Percentiles rank a stretch among this genome's conserved stretches.
These are phyloP conservation scores for Ephydatia muelleri DNA, from an alignment of 37 sponge, comb jelly and placozoan genomes.

Conservation along the genomic window DNA sequence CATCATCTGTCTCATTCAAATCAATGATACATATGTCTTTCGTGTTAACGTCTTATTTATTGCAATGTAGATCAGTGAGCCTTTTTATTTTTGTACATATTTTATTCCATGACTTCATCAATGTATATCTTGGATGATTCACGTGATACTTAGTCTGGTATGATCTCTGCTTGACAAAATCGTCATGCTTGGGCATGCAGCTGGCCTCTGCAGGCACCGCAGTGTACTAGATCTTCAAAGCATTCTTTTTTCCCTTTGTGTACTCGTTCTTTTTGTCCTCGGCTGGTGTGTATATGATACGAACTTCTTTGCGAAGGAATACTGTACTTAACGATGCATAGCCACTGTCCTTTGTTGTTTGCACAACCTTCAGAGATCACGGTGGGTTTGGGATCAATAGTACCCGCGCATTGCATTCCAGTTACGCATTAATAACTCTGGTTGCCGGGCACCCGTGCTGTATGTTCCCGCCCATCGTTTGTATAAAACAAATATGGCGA, in stretches of 20 bases:
- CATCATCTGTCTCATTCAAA: neutral
- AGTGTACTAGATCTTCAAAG: neutral
- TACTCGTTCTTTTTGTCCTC: neutral
- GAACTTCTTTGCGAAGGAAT: neutral
- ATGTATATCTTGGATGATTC: neutral
- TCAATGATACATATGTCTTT: neutral
- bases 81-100: neutral
- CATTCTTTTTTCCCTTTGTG: neutral
- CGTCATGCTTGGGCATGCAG: neutral
- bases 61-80: neutral
- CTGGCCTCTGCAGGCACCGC: neutral
- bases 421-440: neutral
- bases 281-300: neutral
- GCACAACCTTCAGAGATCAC: neutral
- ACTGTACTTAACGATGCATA: neutral
- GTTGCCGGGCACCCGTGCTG: neutral
- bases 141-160: no score
- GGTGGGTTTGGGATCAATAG: no score
- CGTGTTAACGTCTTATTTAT: neutral
- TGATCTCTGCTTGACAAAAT: neutral
- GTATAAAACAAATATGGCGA: neutral
- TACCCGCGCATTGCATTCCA: neutral
- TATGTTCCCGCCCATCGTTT: neutral
- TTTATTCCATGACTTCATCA: neutral
- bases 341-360: neutral